phyloP scores from a whole-genome alignment of 2,113 vertebrate genomes.

The Rhinoderma darwinii region DNA sequence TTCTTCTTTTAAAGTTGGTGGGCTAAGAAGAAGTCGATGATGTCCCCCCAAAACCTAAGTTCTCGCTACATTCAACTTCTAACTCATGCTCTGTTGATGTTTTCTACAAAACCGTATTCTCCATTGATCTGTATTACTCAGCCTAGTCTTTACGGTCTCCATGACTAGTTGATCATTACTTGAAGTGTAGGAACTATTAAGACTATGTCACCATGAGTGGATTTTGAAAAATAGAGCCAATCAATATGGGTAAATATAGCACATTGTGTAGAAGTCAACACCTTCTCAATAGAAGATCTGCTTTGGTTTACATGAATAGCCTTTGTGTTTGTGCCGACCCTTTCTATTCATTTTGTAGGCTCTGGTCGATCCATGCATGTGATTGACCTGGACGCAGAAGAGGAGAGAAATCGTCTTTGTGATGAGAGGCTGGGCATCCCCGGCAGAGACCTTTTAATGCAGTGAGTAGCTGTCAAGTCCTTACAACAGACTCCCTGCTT shows the following conservation, averaged over 20 bases:
- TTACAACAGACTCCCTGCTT: neutral
- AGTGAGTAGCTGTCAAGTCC: slow-evolving; percentile 72
- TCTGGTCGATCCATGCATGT: slow-evolving; percentile 78
- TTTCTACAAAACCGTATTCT: neutral
- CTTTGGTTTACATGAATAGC: neutral
- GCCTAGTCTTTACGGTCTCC: neutral
- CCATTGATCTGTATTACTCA: neutral
- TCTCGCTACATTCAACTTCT: neutral
- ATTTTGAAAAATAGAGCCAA: neutral
- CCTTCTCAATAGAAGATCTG: neutral
- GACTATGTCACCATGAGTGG: neutral
- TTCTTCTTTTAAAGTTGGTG: neutral
- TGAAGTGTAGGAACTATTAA: neutral
- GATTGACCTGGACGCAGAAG: slow-evolving; percentile 82
- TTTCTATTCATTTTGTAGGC: slow-evolving; percentile 54
- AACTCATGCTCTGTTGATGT: neutral
- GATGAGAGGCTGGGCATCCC: slow-evolving; percentile 87
- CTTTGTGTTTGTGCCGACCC: neutral
- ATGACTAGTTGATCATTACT: neutral
- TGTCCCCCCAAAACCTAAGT: neutral
- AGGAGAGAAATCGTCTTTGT: slow-evolving; percentile 85
- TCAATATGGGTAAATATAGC: neutral
- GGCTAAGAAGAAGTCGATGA: neutral
- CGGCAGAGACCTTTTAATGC: slow-evolving; percentile 84
- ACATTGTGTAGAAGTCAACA: neutral